Evolutionary conservation across 2,888 invertebrate genomes (phyloP), one percentile per base, ranked within the genome.

Genomic region (Steromphala cineraria): DNA sequence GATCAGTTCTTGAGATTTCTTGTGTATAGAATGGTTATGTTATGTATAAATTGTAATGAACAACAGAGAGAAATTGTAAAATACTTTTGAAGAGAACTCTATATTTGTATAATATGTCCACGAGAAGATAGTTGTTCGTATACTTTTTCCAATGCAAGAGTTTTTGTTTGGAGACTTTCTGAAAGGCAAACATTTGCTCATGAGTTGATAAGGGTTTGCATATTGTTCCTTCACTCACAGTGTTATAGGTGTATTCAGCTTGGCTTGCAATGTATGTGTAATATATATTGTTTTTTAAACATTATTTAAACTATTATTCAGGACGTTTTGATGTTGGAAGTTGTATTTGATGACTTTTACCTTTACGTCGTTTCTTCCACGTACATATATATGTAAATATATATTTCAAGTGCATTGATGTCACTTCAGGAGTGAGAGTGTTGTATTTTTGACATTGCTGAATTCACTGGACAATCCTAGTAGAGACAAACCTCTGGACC

Each of bases 1-100:
- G 71, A 71, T 36, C 24, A 71, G 28, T 40, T 36, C 71, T 19
- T 40, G 71, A 31, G 19, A 71, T 28, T 19, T 36, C 71, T 19
- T 71, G 62, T 62, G 71, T 71, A 71, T 71, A 71, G 40, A 36
- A n/a, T 71, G 71, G 36, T 71, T 15, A 31, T 71, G 15, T 67
- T 67, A 67, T 71, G 71, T 71, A 71, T 71, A 71, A 71, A 71
- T 67, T 67, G 67, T 31, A 67, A 28, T 71, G 71, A 71, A 62
- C 62, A 28, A 62, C 62, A 21, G 28, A 28, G n/a, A n/a, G 28
- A 62, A 71, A 71, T 71, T 71, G 71, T 71, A 71, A 36, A 19
- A 71, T 71, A 71, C 71, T 36, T 36, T 46, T 46, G 71, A 71
- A 71, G 10, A 71, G 71, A 71, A 71, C 28, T 71, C 36, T 71